Evolutionary conservation across 64 coral and sea anemone genomes (phyloP), one percentile per base, ranked within the genome.

Genomic region (Cladopsammia gracilis): DNA sequence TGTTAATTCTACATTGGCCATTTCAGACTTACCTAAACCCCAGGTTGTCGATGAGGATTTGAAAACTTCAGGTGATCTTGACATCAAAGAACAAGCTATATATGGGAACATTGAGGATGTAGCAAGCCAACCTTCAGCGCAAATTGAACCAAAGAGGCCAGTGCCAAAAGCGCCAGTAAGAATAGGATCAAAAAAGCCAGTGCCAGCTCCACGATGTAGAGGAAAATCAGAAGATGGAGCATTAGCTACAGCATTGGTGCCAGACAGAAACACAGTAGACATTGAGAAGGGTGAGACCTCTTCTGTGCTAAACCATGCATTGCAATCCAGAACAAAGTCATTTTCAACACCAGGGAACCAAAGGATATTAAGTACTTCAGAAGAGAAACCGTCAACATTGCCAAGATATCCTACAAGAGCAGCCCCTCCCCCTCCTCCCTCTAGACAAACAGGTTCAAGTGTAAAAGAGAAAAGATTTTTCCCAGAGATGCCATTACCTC

Each of bases 131-230:
- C 22, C 73, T n/a, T 10, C 62, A 18, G 44, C 16, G 73, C 58
- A 9, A 56, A 54, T 42, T 64, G 86, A 71, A 42, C 86, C 86
- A 67, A 69, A 13, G 51, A 89, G 88, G 24, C 77, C 86, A 24
- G 80, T 20, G 2, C 86, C 92, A 66, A 75, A 73, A 14, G 82
- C 43, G 25, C 52, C 92, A 9, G 14, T 23, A 42, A 79, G 85
- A 18, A 15, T 74, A 73, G 75, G 52, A 44, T 56, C 53, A 57
- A 89, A 73, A 16, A 94, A 50, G 46, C 50, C 46, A 47, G 18
- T 56, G 20, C 87, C 92, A 7, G 23, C 14, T 23, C 70, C 68
- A 13, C 77, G 80, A 49, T 23, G 0, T 23, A 66, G 62, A 84
- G 18, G 16, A 1, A 66, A 84, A 20, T 68, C 80, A 67, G 80